Evolutionary conservation across 2,888 invertebrate genomes (phyloP), one percentile per base, ranked within the genome.

Genomic region (Lasiommata megera): DNA sequence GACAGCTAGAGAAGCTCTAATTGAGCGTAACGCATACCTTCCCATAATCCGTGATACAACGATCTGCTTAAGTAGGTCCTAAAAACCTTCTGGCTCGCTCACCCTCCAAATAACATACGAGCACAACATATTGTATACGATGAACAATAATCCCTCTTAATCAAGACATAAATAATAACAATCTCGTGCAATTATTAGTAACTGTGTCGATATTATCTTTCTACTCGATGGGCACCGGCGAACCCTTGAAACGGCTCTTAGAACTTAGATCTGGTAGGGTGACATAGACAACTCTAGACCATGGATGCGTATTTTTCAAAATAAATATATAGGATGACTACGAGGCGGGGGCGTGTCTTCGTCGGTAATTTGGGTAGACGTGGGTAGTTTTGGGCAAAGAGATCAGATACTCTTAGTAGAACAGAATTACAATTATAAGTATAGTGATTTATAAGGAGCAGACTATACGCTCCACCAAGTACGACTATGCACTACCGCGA

Each of bases 141-240:
- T 46, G 54, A 36, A 46, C 36, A 54, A 44, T 46, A 48, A 50
- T 53, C 37, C 50, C 48, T 55, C 54, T 51, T 50, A 58, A 55
- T 54, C 58, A 54, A 58, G 40, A 37, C 43, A 40, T 58, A 52
- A 58, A 61, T 58, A 53, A 53, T 53, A 54, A 55, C 58, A 58
- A 57, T 62, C 36, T 38, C 23, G 54, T 53, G 48, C 28, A 60
- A 60, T 62, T 60, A 64, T 82, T 77, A 76, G 72, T 72, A 65
- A 63, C 64, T 69, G 61, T 64, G 58, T 58, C 64, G 87, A 88
- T 86, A 74, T 75, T 84, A 87, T 88, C 88, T 88, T 84, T 84
- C 80, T 77, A 73, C 76, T 76, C 74, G 79, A 69, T 82, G 80
- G 79, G 75, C 82, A 76, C 72, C 74, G 64, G 74, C 73, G 74